Evolutionary conservation across 1,140 invertebrate species (phyloP).

Genomic region (Saccostrea echinata): DNA sequence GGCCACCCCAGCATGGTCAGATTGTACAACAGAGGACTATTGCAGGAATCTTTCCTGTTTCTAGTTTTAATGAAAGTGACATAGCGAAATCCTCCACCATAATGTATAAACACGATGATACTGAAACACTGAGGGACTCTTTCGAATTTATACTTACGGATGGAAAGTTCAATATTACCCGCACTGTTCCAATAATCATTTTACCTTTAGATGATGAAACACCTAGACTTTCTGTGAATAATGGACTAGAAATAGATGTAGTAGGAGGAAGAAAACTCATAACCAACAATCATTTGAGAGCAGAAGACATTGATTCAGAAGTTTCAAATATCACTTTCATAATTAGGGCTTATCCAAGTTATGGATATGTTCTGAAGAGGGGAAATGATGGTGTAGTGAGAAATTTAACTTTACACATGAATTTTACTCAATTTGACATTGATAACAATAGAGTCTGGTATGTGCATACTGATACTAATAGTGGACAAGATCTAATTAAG

Average conservation of each 20-base stretch:
- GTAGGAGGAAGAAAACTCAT: conserved; percentile 76
- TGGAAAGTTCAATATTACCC: conserved; percentile 76
- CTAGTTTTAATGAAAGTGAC: conserved; percentile 77
- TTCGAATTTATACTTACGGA: conserved; percentile 79
- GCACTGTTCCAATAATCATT: conserved; percentile 76
- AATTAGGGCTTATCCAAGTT: conserved; percentile 74
- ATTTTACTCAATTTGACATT: conserved; percentile 80
- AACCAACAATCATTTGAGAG: conserved; percentile 76
- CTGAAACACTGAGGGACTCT: conserved; percentile 77
- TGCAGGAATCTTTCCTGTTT: conserved; percentile 70
- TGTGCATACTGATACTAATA: conserved; percentile 76
- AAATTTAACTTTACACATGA: conserved; percentile 77
- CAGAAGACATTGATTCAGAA: conserved; percentile 79
- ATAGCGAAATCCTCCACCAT: conserved; percentile 77
- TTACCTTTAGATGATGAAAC: conserved; percentile 80
- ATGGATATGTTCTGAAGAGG: conserved; percentile 74
- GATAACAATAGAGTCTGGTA: conserved; percentile 77
- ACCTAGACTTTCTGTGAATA: conserved; percentile 78
- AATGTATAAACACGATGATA: conserved; percentile 80
- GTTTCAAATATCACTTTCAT: conserved; percentile 76
- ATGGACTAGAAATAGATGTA: conserved; percentile 78
- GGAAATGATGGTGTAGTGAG: conserved; percentile 48
- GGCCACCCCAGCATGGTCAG: conserved; percentile 77
- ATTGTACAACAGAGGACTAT: conserved; percentile 74
- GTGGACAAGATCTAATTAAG: conserved; percentile 78